These are phyloP conservation scores for Ornithoptera alexandrae DNA, from an alignment of 2,888 invertebrate genomes.

Conservation along the genomic window DNA sequence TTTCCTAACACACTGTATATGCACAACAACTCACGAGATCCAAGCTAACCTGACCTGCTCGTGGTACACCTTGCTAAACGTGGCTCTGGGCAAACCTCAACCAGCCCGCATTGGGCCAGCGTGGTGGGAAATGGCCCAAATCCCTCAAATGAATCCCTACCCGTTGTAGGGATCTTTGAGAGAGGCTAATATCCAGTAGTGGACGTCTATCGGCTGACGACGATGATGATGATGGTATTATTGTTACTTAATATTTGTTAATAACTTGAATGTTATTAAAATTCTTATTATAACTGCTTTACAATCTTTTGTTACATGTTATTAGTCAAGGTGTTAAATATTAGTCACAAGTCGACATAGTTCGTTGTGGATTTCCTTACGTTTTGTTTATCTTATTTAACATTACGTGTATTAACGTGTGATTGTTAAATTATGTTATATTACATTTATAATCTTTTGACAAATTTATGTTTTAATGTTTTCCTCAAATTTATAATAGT, in stretches of 20 bases:
- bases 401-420: not conserved
- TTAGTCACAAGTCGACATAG: conserved; percentile 4
- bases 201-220: no score
- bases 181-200: no score
- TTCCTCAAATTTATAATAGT: not conserved
- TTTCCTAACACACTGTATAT: no score
- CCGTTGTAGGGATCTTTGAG: no score
- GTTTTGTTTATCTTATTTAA: not conserved
- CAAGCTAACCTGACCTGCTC: no score
- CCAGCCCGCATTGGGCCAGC: no score
- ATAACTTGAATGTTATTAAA: not conserved
- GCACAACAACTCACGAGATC: no score
- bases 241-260: not conserved
- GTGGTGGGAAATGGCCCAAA: no score
- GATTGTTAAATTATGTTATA: not conserved
- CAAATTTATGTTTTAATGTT: not conserved
- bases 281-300: not conserved
- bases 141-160: no score
- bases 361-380: conserved; percentile 8
- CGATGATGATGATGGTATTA: not conserved
- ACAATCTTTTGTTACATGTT: conserved; percentile 4
- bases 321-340: conserved; percentile 10
- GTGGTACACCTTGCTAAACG: no score
- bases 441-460: not conserved
- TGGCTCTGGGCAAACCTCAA: no score